phyloP scores from a whole-genome alignment of 2,797 vertebrate genomes.

The Staurois parvus region DNA sequence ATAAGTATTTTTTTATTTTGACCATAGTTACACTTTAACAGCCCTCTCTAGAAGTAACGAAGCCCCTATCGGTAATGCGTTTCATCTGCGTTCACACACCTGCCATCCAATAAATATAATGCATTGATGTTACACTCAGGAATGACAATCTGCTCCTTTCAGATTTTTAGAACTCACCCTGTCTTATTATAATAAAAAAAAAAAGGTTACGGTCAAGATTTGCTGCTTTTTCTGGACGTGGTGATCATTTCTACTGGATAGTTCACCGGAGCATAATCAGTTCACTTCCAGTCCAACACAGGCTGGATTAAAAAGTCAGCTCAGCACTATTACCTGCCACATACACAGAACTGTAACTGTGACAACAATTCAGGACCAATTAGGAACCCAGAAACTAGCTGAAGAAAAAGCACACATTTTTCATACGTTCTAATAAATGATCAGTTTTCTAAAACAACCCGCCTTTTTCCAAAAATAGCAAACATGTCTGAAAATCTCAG shows the following conservation, averaged over 20 bases:
- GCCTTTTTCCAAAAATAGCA: slow-evolving; percentile 58
- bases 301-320: slow-evolving; percentile 24
- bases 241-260: background rate
- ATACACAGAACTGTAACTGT: slow-evolving; percentile 40
- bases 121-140: background rate
- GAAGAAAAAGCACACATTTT: slow-evolving; percentile 45
- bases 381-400: slow-evolving; percentile 44
- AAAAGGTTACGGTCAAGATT: background rate
- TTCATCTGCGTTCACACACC: no score
- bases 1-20: no score
- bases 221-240: background rate
- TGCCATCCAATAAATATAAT: no score
- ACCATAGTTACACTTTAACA: no score
- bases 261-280: background rate
- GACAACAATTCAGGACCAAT: slow-evolving; percentile 47
- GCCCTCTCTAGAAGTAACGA: no score
- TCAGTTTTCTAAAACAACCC: slow-evolving; percentile 56
- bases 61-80: no score
- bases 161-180: background rate
- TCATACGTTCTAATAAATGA: slow-evolving; percentile 54
- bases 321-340: slow-evolving; percentile 39
- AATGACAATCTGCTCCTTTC: background rate
- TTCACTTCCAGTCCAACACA: slow-evolving; percentile 9
- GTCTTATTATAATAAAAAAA: background rate
- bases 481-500: slow-evolving; percentile 44